phyloP scores from a whole-genome alignment of 2,797 vertebrate genomes.

The Gallinago stenura region DNA sequence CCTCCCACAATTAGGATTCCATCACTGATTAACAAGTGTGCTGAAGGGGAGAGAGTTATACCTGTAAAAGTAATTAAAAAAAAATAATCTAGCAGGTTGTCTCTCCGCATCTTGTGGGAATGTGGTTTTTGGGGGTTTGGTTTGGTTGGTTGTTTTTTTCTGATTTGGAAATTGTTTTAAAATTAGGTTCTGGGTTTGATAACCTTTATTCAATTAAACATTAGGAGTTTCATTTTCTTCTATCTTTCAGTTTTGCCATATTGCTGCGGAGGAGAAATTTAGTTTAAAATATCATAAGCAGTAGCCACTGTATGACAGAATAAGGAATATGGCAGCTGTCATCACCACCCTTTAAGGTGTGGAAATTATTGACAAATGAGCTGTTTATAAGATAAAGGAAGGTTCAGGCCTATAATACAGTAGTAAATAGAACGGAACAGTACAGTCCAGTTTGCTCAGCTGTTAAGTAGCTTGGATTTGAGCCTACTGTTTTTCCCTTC shows the following conservation, averaged over 20 bases:
- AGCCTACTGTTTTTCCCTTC: not conserved
- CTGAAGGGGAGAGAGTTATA: not conserved
- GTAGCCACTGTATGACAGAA: not conserved
- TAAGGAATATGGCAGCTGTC: not conserved
- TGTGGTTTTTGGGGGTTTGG: not conserved
- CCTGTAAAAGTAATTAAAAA: not conserved
- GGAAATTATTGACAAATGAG: not conserved
- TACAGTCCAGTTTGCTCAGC: not conserved
- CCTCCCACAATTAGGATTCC: conserved; percentile 15
- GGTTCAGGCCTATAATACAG: not conserved
- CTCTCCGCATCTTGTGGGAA: not conserved
- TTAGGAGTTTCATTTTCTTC: not conserved
- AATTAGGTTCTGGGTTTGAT: not conserved
- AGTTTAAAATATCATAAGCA: not conserved
- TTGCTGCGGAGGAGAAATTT: not conserved
- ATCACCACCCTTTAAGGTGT: not conserved
- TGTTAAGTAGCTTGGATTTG: not conserved
- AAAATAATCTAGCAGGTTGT: not conserved
- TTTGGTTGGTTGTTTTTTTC: not conserved
- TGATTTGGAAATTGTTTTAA: not conserved
- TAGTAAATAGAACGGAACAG: not conserved
- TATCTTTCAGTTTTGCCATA: not conserved
- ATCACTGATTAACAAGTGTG: conserved; percentile 9
- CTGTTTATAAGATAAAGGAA: not conserved
- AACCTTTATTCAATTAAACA: not conserved